phyloP scores from a whole-genome alignment of 2,113 vertebrate genomes.

The Sprattus sprattus region DNA sequence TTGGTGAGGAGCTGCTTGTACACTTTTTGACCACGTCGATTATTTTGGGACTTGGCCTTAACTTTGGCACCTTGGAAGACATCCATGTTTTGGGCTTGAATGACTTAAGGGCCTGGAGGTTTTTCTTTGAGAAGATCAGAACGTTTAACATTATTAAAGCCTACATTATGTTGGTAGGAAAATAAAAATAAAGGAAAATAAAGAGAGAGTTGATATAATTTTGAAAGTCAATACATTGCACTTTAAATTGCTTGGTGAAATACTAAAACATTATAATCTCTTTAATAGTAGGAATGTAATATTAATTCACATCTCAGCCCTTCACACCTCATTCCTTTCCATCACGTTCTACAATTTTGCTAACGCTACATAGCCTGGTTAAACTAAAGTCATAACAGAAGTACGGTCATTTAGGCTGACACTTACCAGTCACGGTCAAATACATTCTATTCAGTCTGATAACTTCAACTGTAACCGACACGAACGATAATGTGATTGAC shows the following conservation, averaged over 20 bases:
- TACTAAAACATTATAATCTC: no score
- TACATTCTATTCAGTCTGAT: neutral
- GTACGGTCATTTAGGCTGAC: neutral
- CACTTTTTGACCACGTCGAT: conserved; percentile 16
- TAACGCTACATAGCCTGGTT: neutral
- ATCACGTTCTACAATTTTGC: neutral
- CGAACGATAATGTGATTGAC: neutral
- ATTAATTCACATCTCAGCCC: neutral
- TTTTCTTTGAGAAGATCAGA: neutral
- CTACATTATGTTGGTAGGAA: no score
- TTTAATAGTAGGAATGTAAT: neutral
- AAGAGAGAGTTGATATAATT: no score
- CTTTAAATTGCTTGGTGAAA: no score
- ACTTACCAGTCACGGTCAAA: neutral
- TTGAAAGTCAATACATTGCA: no score
- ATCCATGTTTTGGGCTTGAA: neutral
- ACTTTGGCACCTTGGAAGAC: neutral
- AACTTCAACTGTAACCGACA: neutral
- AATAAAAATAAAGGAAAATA: no score
- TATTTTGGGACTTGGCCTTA: neutral
- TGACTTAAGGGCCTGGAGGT: neutral
- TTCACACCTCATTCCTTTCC: neutral
- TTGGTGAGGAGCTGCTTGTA: conserved; percentile 57
- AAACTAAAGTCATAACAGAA: neutral
- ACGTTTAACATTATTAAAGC: neutral